These are phyloP conservation scores for Dermatophagoides farinae DNA, from an alignment of 1,140 invertebrate species.

Conservation along the genomic window DNA sequence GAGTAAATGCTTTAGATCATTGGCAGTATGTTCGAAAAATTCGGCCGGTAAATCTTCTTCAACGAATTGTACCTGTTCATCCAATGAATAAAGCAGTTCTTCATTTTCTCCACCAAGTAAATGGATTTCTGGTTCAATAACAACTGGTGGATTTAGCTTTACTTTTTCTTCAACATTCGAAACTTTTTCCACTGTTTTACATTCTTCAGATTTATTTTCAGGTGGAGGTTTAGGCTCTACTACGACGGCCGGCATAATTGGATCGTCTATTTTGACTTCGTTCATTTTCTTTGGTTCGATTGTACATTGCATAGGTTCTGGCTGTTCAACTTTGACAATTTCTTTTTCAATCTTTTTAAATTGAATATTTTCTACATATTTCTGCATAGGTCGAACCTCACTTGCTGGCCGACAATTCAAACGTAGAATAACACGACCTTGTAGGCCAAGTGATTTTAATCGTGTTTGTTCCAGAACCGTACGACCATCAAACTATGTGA, in stretches of 20 bases:
- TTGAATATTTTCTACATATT: conserved; percentile 4
- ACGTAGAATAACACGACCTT: neutral
- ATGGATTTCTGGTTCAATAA: neutral
- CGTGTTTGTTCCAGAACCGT: neutral
- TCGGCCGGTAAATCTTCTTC: conserved; percentile 35
- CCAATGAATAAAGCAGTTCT: conserved; percentile 1
- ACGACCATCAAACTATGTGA: neutral
- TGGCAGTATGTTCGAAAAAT: conserved; percentile 57
- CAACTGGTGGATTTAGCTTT: neutral
- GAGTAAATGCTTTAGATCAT: conserved; percentile 48
- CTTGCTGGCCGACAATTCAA: neutral
- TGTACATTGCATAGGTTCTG: neutral
- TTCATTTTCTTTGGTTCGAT: neutral
- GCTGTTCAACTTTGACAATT: neutral
- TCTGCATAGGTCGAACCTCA: neutral
- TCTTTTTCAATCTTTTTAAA: neutral
- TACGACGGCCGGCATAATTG: no score
- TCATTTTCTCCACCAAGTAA: neutral
- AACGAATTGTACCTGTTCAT: neutral
- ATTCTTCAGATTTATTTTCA: neutral
- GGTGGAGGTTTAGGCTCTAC: neutral
- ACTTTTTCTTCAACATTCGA: neutral
- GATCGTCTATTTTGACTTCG: neutral
- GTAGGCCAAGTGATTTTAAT: neutral
- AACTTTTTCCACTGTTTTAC: neutral